phyloP scores from a whole-genome alignment of 2,113 vertebrate genomes.

The Cariama cristata region DNA sequence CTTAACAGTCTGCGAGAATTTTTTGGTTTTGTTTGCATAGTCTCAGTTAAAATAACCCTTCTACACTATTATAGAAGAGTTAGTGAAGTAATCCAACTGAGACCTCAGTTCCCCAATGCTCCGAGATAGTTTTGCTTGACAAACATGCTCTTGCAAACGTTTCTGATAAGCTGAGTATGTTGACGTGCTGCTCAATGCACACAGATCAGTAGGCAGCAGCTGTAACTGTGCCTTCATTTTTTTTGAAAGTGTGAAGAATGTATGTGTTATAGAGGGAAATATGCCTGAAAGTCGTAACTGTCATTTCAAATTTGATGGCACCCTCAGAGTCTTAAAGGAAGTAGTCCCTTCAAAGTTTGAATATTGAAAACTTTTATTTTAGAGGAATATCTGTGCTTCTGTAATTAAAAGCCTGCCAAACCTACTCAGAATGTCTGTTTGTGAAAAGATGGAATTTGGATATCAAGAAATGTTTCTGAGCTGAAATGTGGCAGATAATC shows the following conservation, averaged over 20 bases:
- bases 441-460: not conserved
- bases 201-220: slow-evolving; percentile 48
- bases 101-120: slow-evolving; percentile 17
- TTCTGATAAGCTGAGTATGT: slow-evolving; percentile 57
- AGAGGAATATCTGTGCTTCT: not conserved
- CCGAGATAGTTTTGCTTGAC: slow-evolving; percentile 73
- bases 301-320: slow-evolving; percentile 62
- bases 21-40: slow-evolving; percentile 33
- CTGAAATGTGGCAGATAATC: slow-evolving; percentile 41
- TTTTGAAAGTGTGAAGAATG: slow-evolving; percentile 40
- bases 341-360: slow-evolving; percentile 35
- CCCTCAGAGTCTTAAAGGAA: slow-evolving; percentile 54
- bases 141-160: slow-evolving; percentile 45
- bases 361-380: slow-evolving; percentile 58
- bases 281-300: slow-evolving; percentile 60
- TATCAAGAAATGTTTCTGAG: not conserved
- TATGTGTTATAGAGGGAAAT: slow-evolving; percentile 36
- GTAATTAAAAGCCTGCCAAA: slow-evolving; percentile 17
- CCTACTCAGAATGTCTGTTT: slow-evolving; percentile 19
- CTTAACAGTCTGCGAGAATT: slow-evolving; percentile 5
- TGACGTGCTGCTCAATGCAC: slow-evolving; percentile 57
- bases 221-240: slow-evolving; percentile 34
- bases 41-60: slow-evolving; percentile 11
- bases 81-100: slow-evolving; percentile 24
- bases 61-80: not conserved